Percentiles rank a stretch among this genome's conserved stretches.
These are phyloP conservation scores for Hetaerina titia DNA, from an alignment of 2,888 invertebrate species.

Conservation along the genomic window DNA sequence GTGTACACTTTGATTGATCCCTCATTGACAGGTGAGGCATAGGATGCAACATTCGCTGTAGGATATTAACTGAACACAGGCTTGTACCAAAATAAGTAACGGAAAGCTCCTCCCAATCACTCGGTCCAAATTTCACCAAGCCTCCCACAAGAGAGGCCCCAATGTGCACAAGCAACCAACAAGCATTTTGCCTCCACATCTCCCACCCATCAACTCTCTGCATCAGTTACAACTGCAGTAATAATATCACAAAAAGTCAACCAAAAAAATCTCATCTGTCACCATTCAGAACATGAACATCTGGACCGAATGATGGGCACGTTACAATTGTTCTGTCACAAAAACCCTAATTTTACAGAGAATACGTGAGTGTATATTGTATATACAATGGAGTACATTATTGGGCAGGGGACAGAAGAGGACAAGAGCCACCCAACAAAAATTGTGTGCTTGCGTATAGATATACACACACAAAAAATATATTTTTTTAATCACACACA, in stretches of 20 bases:
- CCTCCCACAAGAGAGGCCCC: background rate
- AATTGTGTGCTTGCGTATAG: conserved; percentile 23
- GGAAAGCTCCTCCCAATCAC: background rate
- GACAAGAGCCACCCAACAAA: conserved; percentile 57
- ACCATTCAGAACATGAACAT: conserved; percentile 11
- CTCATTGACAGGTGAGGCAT: background rate
- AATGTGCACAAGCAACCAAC: background rate
- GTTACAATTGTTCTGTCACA: conserved; percentile 42
- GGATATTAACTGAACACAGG: background rate
- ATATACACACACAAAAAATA: conserved; percentile 45
- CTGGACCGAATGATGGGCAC: conserved; percentile 13
- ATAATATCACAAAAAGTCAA: conserved; percentile 8
- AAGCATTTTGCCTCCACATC: background rate
- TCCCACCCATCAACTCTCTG: background rate
- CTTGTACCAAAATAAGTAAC: background rate
- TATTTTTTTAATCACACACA: conserved; percentile 51
- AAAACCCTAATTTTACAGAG: conserved; percentile 30
- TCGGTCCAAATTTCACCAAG: background rate
- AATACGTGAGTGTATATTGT: background rate
- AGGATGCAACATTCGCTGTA: background rate
- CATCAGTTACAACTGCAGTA: background rate
- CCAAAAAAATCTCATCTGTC: background rate
- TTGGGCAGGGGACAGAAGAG: conserved; percentile 21
- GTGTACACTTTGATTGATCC: background rate
- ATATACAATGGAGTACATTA: conserved; percentile 32